Percentiles rank a stretch among this genome's conserved stretches.
phyloP scores from a whole-genome alignment of 2,797 vertebrate species.

The Lycodopsis pacificus region DNA sequence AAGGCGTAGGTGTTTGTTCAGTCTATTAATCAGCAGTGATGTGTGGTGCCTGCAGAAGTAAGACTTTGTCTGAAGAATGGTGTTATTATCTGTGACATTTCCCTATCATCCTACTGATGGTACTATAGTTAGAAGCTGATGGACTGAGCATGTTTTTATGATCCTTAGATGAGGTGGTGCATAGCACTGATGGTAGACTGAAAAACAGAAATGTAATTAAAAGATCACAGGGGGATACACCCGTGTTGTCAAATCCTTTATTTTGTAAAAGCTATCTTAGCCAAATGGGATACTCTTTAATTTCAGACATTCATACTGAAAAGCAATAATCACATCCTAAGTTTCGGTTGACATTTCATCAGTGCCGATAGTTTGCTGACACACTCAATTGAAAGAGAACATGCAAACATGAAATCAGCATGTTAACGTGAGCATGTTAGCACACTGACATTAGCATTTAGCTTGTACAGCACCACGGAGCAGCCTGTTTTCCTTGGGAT shows the following conservation, averaged over 20 bases:
- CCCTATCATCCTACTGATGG: conserved; percentile 13
- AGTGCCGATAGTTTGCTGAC: neutral
- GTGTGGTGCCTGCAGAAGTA: neutral
- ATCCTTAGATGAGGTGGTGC: neutral
- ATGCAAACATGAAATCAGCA: neutral
- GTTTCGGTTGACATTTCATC: neutral
- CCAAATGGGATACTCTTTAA: neutral
- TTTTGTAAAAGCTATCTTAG: neutral
- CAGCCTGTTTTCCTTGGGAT: neutral
- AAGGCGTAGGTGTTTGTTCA: conserved; percentile 21
- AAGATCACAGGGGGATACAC: neutral
- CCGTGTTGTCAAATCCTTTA: too few relatives aligned
- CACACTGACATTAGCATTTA: neutral
- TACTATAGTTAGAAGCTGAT: conserved; percentile 18
- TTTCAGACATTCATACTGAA: neutral
- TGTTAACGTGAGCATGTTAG: neutral
- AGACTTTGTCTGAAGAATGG: conserved; percentile 18
- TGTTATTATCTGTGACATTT: conserved; percentile 27
- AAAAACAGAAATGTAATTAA: neutral
- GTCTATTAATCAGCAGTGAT: conserved; percentile 45
- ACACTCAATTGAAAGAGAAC: neutral
- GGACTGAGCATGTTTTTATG: neutral
- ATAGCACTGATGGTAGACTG: neutral
- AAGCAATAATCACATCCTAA: neutral
- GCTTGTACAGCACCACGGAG: neutral